phyloP scores from a whole-genome alignment of 2,797 vertebrate species.

The Fundulus diaphanus region DNA sequence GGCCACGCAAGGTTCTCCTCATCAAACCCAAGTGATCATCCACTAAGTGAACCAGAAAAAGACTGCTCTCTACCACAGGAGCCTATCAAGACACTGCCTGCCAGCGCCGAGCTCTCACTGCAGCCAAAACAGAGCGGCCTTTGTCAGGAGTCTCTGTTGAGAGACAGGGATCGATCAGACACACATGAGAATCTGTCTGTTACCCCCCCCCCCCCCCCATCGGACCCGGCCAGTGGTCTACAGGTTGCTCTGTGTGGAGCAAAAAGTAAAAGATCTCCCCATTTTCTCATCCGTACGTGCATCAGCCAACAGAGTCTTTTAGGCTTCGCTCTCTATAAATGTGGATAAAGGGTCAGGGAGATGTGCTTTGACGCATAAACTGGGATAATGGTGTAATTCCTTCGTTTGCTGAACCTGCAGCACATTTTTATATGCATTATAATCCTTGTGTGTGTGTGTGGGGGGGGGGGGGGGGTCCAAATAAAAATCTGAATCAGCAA shows the following conservation, averaged over 20 bases:
- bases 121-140: not conserved
- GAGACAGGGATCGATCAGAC: not conserved
- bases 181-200: not conserved
- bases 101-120: not conserved
- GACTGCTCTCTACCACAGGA: too few species aligned
- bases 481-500: not conserved
- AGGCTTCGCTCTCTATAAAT: not conserved
- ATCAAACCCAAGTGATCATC: not conserved
- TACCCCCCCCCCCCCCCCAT: too few species aligned
- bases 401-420: not conserved
- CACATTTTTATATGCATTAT: too few species aligned
- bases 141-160: not conserved
- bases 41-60: too few species aligned
- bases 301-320: not conserved
- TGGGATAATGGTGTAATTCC: not conserved
- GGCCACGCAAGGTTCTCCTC: not conserved
- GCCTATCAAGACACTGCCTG: too few species aligned
- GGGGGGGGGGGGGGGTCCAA: too few species aligned
- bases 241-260: not conserved
- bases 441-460: too few species aligned
- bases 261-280: too few species aligned
- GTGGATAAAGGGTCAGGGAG: not conserved
- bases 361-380: not conserved
- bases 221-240: not conserved
- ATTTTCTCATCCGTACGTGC: not conserved